Evolutionary conservation across 1,140 invertebrate genomes (phyloP).

Genomic region (Pemphigus obesinymphae): DNA sequence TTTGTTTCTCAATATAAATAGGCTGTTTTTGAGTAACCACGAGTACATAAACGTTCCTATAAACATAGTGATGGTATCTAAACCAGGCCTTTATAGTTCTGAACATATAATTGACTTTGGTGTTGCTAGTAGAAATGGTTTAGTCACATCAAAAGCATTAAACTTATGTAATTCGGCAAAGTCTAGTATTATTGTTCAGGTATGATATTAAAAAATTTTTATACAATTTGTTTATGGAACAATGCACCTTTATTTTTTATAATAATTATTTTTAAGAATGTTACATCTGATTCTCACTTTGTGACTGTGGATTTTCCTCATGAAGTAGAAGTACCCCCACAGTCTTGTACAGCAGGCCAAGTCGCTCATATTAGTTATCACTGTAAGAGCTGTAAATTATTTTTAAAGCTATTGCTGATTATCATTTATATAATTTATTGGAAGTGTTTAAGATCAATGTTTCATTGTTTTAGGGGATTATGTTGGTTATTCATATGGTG

Average conservation of each 20-base stretch:
- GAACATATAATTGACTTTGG: conserved; percentile 33
- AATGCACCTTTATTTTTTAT: background rate
- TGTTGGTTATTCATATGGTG: conserved; percentile 32
- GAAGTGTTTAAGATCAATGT: background rate
- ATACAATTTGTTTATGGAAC: background rate
- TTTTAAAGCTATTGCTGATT: background rate
- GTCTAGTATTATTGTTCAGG: conserved; percentile 35
- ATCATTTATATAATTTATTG: background rate
- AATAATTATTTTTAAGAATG: conserved; percentile 9
- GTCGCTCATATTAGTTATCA: conserved; percentile 34
- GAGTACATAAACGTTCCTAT: conserved; percentile 34
- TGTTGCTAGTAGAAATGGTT: conserved; percentile 36
- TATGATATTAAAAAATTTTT: background rate
- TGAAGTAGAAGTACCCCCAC: conserved; percentile 31
- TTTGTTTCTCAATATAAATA: background rate
- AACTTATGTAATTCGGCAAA: conserved; percentile 34
- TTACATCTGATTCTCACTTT: conserved; percentile 31
- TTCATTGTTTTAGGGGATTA: conserved; percentile 18
- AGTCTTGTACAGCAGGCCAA: conserved; percentile 25
- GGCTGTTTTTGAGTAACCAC: conserved; percentile 24
- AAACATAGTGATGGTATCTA: conserved; percentile 33
- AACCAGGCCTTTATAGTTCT: conserved; percentile 31
- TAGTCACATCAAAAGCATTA: conserved; percentile 25
- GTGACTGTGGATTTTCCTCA: conserved; percentile 28
- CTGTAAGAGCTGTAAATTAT: conserved; percentile 7